phyloP scores from a whole-genome alignment of 2,113 vertebrate species.

The Marcusenius ussheri region DNA sequence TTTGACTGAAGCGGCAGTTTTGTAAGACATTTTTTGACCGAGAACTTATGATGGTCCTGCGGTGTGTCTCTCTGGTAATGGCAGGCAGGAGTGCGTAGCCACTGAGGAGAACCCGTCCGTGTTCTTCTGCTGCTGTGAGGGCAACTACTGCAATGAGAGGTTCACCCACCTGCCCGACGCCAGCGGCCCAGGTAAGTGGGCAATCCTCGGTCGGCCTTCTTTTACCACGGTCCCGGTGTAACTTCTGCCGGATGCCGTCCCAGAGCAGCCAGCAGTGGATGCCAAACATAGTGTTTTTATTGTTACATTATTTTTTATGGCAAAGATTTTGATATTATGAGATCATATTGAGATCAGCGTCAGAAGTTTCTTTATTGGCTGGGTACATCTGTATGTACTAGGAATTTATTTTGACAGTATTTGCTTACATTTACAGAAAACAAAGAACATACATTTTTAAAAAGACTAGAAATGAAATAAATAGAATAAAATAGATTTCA shows the following conservation, averaged over 20 bases:
- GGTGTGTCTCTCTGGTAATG: neutral
- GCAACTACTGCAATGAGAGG: constrained; percentile 94
- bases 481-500: neutral
- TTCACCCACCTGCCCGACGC: constrained; percentile 91
- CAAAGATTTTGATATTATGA: neutral
- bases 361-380: neutral
- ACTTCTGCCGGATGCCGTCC: neutral
- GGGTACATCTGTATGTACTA: neutral
- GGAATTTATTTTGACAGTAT: neutral
- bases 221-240: neutral
- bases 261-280: neutral
- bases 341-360: neutral
- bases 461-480: neutral
- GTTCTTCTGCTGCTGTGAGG: constrained; percentile 99
- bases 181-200: constrained; percentile 51
- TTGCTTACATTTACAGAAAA: neutral
- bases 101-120: constrained; percentile 96
- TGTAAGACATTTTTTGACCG: neutral
- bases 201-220: neutral
- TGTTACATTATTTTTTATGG: neutral
- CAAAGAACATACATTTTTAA: neutral
- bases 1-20: neutral
- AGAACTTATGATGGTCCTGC: neutral
- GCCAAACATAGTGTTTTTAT: neutral
- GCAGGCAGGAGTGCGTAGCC: constrained; percentile 90